Percentiles rank a stretch among this genome's conserved stretches.
Conservation (phyloP, 2,888 invertebrate genomes). For the Polydrusus tereticollis region DNA sequence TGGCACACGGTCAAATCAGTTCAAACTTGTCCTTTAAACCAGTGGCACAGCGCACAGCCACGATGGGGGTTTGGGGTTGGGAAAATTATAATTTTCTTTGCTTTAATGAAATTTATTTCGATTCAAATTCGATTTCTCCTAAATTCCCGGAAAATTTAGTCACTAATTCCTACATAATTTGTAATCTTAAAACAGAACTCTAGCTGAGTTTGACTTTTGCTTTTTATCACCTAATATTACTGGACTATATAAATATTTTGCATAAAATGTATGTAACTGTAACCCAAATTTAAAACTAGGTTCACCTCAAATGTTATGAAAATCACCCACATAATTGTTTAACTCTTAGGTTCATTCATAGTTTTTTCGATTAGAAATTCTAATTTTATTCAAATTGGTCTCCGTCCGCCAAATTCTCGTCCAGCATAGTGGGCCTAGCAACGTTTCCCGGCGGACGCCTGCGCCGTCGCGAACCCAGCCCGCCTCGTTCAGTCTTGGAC, state of each 20-base stretch:
- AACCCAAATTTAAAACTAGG: slow-evolving; percentile 4
- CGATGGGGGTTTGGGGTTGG: too few species aligned
- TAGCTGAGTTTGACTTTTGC: too few species aligned
- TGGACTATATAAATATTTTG: neutral
- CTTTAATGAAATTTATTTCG: too few species aligned
- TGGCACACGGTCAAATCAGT: too few species aligned
- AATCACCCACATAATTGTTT: slow-evolving; percentile 9
- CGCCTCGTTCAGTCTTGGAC: slow-evolving; percentile 58
- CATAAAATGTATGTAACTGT: neutral
- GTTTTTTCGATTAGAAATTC: neutral
- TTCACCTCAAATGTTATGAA: neutral
- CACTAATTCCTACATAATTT: too few species aligned
- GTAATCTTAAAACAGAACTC: too few species aligned
- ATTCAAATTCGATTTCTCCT: too few species aligned
- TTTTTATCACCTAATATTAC: too few species aligned
- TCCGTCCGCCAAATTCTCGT: slow-evolving; percentile 13
- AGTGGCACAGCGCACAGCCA: too few species aligned
- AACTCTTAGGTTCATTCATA: slow-evolving; percentile 2
- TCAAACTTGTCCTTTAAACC: too few species aligned
- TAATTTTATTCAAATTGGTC: neutral
- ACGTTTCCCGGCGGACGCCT: slow-evolving; percentile 48
- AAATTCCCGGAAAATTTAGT: too few species aligned
- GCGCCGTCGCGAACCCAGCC: slow-evolving; percentile 57
- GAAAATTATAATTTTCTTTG: too few species aligned
- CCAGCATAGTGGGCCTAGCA: slow-evolving; percentile 37